Base-by-base conservation (phyloP, 2,797 vertebrate species). In the Semotilus atromaculatus region DNA sequence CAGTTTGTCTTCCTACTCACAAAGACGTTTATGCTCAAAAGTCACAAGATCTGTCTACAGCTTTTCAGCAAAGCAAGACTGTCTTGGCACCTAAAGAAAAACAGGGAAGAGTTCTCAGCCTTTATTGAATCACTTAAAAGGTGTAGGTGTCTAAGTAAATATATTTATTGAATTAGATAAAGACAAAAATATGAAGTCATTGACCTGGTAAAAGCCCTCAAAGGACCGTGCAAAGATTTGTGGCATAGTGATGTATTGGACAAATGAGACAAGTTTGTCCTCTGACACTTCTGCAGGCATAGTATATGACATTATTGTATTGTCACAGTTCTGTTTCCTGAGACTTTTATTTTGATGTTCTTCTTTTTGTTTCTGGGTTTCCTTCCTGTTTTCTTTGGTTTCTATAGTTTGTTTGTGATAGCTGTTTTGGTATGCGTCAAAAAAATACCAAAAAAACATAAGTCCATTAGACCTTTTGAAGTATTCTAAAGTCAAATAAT, bases 1-100 rank as follows among this genome's bases (percentile, higher is more conserved):
- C 67, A 60, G 16, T 71, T 81, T 72, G 60, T 80, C 60, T 80
- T 80, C 29, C 48, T 75, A 13, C 40, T 26, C 77, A 80, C 40
- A 64, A 43, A 80, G 40, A 34, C 38, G 11, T 40, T 45, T 23
- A 45, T 5, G 1, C 26, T 64, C 9, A 43, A 45, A 78, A 9
- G 26, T 67, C 64, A 66, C 10, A 66, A 3, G 60, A 80, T 66
- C 40, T 66, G 60, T 48, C 77, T 79, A 43, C 1, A 48, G 40
- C 60, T 66, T 79, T 79, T 31, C 26, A 34, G 60, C 23, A 48
- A 62, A 40, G 36, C 16, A 78, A 43, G 7, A 40, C 14, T 10
- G 1, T 5, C 23, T 77, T 11, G 2, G 58, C 5, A 43, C 8
- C 38, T 45, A 43, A 31, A 34, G 9, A 45, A 78, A 45, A 40